Percentiles rank a stretch among this genome's conserved stretches.
phyloP scores from a whole-genome alignment of 2,888 invertebrate species.

The Parnassius glacialis region DNA sequence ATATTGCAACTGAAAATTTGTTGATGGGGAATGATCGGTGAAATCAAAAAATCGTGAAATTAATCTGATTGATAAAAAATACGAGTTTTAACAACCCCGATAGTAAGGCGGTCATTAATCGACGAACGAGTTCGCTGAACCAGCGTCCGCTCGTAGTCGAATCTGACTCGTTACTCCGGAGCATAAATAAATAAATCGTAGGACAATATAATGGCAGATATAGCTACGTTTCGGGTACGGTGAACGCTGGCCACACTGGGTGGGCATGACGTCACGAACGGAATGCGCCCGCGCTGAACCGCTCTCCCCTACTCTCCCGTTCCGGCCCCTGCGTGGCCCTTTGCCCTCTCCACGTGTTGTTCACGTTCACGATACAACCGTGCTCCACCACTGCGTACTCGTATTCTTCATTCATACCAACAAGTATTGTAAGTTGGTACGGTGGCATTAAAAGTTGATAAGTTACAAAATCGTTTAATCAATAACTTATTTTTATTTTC shows the following conservation, averaged over 20 bases:
- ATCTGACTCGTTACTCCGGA: constrained; percentile 48
- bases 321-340: constrained; percentile 43
- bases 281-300: constrained; percentile 72
- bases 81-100: constrained; percentile 1
- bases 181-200: constrained; percentile 61
- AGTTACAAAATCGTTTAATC: too few species aligned
- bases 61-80: too few species aligned
- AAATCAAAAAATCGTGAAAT: too few species aligned
- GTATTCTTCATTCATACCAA: constrained; percentile 55
- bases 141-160: constrained; percentile 38
- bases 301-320: constrained; percentile 42
- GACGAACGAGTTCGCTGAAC: constrained; percentile 46
- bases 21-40: too few species aligned
- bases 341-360: constrained; percentile 51
- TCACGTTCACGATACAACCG: constrained; percentile 36
- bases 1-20: too few species aligned
- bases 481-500: too few species aligned
- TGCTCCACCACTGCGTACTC: constrained; percentile 41
- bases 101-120: constrained; percentile 36
- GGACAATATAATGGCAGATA: constrained; percentile 63
- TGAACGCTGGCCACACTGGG: constrained; percentile 77
- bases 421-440: constrained; percentile 46
- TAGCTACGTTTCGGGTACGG: constrained; percentile 58
- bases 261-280: constrained; percentile 79
- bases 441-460: not conserved